Percentiles rank a stretch among this genome's conserved stretches.
These are phyloP conservation scores for Cinara cedri DNA, from an alignment of 2,888 invertebrate genomes.

Conservation along the genomic window DNA sequence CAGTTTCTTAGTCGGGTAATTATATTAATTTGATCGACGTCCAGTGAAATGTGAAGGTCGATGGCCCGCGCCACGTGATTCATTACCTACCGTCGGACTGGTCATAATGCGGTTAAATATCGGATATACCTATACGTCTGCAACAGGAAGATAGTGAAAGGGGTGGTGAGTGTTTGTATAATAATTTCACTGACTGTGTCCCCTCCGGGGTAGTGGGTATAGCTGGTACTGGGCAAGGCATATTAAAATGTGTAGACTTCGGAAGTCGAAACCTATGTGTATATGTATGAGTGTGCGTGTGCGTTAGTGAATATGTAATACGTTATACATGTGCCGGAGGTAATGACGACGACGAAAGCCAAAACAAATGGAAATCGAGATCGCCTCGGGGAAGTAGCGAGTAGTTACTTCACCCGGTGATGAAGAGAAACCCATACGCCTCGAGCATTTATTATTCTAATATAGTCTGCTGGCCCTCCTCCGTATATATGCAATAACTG, in stretches of 20 bases:
- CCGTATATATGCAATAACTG: not conserved
- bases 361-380: conserved; percentile 53
- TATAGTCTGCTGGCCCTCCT: too few relatives aligned
- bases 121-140: not conserved
- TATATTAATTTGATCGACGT: conserved; percentile 48
- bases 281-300: not conserved
- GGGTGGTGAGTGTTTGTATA: conserved; percentile 10
- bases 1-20: not conserved
- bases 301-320: not conserved
- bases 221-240: not conserved
- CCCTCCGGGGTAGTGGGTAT: not conserved
- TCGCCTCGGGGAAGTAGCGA: conserved; percentile 8
- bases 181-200: conserved; percentile 38
- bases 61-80: conserved; percentile 25
- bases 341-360: conserved; percentile 22
- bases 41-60: conserved; percentile 39
- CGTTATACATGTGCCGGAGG: not conserved
- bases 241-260: not conserved
- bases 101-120: not conserved
- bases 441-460: not conserved
- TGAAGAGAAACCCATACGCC: conserved; percentile 37
- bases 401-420: conserved; percentile 25
- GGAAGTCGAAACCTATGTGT: too few relatives aligned
- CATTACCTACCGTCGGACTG: not conserved
- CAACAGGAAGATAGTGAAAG: conserved; percentile 43